A percentile compares a stretch with the other conserved stretches of the same genome.
Evolutionary conservation across 2,113 vertebrate species (phyloP).

Genomic region (Gavia stellata): DNA sequence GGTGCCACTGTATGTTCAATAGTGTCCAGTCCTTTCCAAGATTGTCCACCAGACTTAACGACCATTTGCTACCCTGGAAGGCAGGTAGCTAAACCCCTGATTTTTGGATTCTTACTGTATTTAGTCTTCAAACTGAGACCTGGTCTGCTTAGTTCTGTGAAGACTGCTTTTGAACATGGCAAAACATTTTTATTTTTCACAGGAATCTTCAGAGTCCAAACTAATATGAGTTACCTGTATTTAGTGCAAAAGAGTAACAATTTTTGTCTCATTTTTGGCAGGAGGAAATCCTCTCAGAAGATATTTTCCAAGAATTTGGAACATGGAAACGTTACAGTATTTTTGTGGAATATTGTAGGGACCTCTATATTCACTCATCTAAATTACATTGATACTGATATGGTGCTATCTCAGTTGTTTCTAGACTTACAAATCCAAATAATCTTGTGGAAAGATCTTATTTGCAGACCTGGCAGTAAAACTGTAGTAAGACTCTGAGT

Average conservation of each 20-base stretch:
- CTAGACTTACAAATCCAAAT: neutral
- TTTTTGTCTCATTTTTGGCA: neutral
- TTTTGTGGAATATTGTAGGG: neutral
- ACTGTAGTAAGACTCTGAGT: neutral
- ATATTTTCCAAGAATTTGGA: neutral
- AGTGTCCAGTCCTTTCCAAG: neutral
- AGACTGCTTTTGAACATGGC: neutral
- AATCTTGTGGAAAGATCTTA: neutral
- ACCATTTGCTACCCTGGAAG: neutral
- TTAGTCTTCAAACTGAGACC: neutral
- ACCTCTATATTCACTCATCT: neutral
- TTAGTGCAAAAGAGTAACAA: neutral
- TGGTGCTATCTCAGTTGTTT: neutral
- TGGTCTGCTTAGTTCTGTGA: neutral
- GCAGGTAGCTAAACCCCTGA: neutral
- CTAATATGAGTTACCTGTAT: neutral
- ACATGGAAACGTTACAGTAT: neutral
- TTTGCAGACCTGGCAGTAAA: neutral
- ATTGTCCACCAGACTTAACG: neutral
- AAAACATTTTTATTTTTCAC: neutral
- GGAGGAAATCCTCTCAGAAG: neutral
- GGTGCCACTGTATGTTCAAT: neutral
- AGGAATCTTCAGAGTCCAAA: neutral
- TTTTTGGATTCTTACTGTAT: neutral
- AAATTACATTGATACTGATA: neutral